These are phyloP conservation scores for Psephotus haematonotus DNA, from an alignment of 2,113 vertebrate genomes.

Conservation along the genomic window DNA sequence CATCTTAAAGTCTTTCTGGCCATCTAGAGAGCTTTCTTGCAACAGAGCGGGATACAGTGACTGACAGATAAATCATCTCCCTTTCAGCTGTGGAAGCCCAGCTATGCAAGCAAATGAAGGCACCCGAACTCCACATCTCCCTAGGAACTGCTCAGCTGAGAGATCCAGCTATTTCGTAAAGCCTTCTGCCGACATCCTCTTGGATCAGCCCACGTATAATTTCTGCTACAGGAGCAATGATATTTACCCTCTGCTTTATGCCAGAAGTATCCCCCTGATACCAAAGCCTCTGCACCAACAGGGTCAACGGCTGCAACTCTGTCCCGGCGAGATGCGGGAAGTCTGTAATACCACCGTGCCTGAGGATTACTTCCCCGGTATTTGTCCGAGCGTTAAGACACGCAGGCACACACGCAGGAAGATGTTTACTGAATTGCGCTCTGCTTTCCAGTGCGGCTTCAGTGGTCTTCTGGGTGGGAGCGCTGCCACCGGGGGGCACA, in stretches of 20 bases:
- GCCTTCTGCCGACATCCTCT: neutral
- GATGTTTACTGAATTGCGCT: accelerated
- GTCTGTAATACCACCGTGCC: accelerated
- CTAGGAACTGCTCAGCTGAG: neutral
- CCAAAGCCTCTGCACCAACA: neutral
- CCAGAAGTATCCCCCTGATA: neutral
- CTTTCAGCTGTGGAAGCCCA: neutral
- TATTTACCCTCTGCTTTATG: neutral
- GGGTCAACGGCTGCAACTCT: neutral
- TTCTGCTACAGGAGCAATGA: neutral
- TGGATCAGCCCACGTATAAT: neutral
- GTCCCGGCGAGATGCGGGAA: neutral
- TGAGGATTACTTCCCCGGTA: accelerated
- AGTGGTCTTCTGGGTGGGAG: neutral
- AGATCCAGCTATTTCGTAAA: neutral
- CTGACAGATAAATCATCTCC: conserved; percentile 31
- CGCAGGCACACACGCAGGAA: accelerated
- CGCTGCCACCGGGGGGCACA: neutral
- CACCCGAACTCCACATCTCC: neutral
- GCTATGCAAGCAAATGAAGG: conserved; percentile 45
- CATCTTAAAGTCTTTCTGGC: neutral
- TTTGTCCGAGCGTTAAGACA: neutral
- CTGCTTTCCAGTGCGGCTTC: accelerated
- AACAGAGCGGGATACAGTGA: neutral
- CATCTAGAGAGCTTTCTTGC: neutral